Evolutionary conservation across 2,888 invertebrate species (phyloP).

Genomic region (Exephanes ischioxanthus): DNA sequence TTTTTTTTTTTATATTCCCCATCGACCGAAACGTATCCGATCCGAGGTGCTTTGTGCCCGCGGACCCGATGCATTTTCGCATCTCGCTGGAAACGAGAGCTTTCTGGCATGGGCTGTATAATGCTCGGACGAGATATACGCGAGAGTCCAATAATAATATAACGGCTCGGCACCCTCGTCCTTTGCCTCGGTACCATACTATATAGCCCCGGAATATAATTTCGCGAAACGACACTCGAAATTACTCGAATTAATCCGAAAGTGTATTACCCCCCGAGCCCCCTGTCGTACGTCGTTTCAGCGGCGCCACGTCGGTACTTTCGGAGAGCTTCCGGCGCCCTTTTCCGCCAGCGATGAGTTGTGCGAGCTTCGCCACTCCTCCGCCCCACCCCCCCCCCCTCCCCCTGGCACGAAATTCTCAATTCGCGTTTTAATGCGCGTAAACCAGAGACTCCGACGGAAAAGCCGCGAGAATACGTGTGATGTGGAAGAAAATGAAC

Average conservation of each 20-base stretch:
- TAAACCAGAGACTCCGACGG: neutral
- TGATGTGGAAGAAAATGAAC: slow-evolving; percentile 19
- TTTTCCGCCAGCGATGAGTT: slow-evolving; percentile 31
- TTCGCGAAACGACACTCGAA: slow-evolving; percentile 68
- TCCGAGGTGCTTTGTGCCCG: too few species aligned
- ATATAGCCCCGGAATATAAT: slow-evolving; percentile 61
- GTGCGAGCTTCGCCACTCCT: slow-evolving; percentile 13
- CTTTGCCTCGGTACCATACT: neutral
- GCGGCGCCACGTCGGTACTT: slow-evolving; percentile 33
- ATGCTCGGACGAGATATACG: slow-evolving; percentile 29
- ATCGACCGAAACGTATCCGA: too few species aligned
- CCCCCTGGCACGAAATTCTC: slow-evolving; percentile 27
- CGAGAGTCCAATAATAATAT: slow-evolving; percentile 40
- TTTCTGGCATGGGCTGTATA: neutral
- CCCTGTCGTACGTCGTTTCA: slow-evolving; percentile 34
- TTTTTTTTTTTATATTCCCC: too few species aligned
- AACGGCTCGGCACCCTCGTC: slow-evolving; percentile 13
- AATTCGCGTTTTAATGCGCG: slow-evolving; percentile 46
- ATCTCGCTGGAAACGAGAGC: too few species aligned
- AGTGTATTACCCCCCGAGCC: slow-evolving; percentile 54
- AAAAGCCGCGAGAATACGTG: slow-evolving; percentile 30
- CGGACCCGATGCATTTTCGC: too few species aligned
- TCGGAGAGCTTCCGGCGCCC: neutral
- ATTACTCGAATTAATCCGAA: slow-evolving; percentile 70
- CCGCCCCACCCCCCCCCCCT: too few species aligned